A percentile compares a stretch with the other conserved stretches of the same genome.
These are phyloP conservation scores for Sinhomidia bicolor DNA, from an alignment of 2,888 invertebrate genomes.

Conservation along the genomic window DNA sequence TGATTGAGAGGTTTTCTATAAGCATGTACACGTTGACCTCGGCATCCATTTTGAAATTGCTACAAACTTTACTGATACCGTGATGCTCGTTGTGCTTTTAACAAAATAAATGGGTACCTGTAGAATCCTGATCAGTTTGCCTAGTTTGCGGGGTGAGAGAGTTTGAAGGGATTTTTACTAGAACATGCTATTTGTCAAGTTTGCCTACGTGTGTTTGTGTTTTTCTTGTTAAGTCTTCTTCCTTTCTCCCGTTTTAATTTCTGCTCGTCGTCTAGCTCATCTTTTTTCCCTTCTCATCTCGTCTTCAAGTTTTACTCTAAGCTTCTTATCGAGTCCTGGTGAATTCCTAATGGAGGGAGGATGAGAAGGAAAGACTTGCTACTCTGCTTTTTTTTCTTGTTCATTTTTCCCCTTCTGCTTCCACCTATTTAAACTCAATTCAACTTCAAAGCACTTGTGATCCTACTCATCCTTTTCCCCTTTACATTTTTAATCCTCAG, in stretches of 20 bases:
- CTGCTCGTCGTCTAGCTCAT: neutral
- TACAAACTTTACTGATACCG: no score
- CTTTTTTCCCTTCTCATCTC: neutral
- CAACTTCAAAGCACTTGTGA: constrained; percentile 6
- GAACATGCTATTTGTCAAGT: neutral
- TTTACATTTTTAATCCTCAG: neutral
- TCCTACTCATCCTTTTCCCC: neutral
- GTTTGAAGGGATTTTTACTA: no score
- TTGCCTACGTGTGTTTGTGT: neutral
- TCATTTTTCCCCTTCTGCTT: neutral
- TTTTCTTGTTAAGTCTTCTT: neutral
- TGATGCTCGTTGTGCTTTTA: no score
- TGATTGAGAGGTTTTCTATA: no score
- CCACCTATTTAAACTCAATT: neutral
- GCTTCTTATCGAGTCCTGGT: constrained; percentile 37
- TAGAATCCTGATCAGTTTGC: no score
- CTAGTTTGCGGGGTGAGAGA: no score
- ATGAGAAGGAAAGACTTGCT: neutral
- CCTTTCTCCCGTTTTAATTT: constrained; percentile 1
- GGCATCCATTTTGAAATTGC: no score
- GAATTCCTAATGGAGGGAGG: constrained; percentile 7
- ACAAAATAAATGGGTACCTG: no score
- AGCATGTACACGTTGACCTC: no score
- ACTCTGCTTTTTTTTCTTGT: neutral
- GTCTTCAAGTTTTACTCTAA: constrained; percentile 1